Base-by-base conservation (phyloP, 2,113 vertebrate species). In the Eira barbara region DNA sequence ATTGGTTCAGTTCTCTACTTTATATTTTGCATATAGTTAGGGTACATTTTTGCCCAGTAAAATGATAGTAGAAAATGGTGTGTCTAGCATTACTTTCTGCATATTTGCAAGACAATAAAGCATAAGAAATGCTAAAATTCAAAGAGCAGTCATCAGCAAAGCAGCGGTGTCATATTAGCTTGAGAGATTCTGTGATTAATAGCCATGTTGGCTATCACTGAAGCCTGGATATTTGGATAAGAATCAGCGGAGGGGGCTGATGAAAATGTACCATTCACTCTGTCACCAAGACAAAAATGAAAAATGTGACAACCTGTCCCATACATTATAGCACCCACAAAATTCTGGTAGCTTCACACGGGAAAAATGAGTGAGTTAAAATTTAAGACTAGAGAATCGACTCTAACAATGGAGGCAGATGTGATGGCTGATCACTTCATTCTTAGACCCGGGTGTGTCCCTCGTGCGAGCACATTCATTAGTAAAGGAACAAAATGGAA, bases 401-500 rank as follows among this genome's bases (percentile, higher is more conserved):
- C 85, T 59, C 49, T 1, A 65, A 23, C 18, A 89, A 95, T 45
- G 39, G 67, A 96, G 96, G 49, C 89, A 94, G 39, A 57, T 71
- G 29, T 96, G 83, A 86, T n/a, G 82, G 81, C 0, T 59, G n/a
- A 45, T 63, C 36, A 42, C 85, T 52, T 47, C 69, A 79, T 42
- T 23, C 83, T 82, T 80, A 94, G 82, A 90, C 25, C 45, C 74
- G 81, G 94, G 65, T 5, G 79, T 23, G 0, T 87, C 52, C 79
- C 98, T 45, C 76, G 63, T 71, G 89, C 15, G 13, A 61, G 69
- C 57, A 95, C 13, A 78, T 93, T 96, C 8, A 57, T 96, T 94
- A 97, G 91, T 79, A 98, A 98, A 95, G 78, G 90, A 97, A 88
- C 20, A 91, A 97, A 98, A 97, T 55, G n/a, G 45, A 94, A 92